Conservation (phyloP, 2,888 invertebrate species). For the Caradrina kadenii region DNA sequence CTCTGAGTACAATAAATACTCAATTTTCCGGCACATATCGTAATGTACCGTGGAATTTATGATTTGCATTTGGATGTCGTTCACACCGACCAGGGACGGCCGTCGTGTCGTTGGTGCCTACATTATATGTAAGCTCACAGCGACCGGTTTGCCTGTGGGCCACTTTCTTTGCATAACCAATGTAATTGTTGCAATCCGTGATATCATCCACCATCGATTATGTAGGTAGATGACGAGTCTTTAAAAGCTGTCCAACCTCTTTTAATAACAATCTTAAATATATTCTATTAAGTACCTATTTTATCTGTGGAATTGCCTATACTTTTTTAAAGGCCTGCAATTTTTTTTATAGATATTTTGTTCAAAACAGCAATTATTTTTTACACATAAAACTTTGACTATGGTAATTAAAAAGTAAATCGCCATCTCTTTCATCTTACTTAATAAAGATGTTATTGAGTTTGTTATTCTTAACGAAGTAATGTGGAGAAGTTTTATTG, state of each 20-base stretch:
- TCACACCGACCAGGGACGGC: constrained; percentile 50
- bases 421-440: constrained; percentile 1
- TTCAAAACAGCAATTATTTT: constrained; percentile 12
- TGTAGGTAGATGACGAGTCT: constrained; percentile 27
- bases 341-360: constrained; percentile 18
- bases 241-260: constrained; percentile 33
- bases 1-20: constrained; percentile 41
- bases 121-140: constrained; percentile 57
- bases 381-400: not conserved
- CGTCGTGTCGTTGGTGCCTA: constrained; percentile 35
- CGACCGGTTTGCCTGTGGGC: constrained; percentile 67
- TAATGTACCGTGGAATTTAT: constrained; percentile 47
- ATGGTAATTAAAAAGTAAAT: constrained; percentile 29
- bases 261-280: constrained; percentile 22
- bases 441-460: constrained; percentile 23
- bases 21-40: constrained; percentile 55
- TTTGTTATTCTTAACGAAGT: constrained; percentile 22
- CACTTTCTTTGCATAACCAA: constrained; percentile 69
- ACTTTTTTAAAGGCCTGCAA: not conserved
- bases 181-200: constrained; percentile 66
- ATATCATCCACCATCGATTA: constrained; percentile 58
- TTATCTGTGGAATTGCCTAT: not conserved
- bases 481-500: constrained; percentile 23
- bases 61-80: constrained; percentile 67
- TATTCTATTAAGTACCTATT: constrained; percentile 1